Evolutionary conservation across 2,113 vertebrate genomes (phyloP).

Genomic region (Eulemur macaco): DNA sequence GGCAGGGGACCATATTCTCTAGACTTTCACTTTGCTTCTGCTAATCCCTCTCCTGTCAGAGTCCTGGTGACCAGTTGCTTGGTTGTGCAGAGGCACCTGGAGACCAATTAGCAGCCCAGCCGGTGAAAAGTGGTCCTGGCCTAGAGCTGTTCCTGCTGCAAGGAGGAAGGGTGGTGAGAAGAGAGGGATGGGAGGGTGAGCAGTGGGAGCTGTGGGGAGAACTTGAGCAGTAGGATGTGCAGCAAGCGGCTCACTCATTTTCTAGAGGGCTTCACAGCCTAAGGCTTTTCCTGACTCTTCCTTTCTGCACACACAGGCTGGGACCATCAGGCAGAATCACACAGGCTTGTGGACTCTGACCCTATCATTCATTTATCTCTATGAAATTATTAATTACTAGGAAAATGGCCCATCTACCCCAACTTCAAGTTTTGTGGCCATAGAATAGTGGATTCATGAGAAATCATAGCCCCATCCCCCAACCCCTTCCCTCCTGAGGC

Average conservation of each 20-base stretch:
- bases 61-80: neutral
- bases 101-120: slow-evolving; percentile 58
- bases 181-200: neutral
- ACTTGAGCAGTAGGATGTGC: neutral
- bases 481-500: neutral
- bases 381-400: neutral
- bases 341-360: neutral
- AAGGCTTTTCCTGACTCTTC: neutral
- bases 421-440: neutral
- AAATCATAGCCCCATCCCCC: neutral
- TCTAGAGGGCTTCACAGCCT: neutral
- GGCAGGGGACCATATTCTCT: neutral
- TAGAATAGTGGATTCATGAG: neutral
- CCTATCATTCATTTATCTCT: neutral
- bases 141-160: neutral
- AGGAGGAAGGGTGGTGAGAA: neutral
- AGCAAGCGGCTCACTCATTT: neutral
- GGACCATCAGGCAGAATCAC: neutral
- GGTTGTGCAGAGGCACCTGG: slow-evolving; percentile 36
- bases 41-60: neutral
- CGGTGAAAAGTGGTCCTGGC: neutral
- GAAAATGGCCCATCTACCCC: neutral
- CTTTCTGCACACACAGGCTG: neutral
- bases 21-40: slow-evolving; percentile 25
- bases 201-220: neutral